A percentile compares a stretch with the other conserved stretches of the same genome.
Conservation (phyloP, 2,797 vertebrate species). For the Leptodactylus fallax region DNA sequence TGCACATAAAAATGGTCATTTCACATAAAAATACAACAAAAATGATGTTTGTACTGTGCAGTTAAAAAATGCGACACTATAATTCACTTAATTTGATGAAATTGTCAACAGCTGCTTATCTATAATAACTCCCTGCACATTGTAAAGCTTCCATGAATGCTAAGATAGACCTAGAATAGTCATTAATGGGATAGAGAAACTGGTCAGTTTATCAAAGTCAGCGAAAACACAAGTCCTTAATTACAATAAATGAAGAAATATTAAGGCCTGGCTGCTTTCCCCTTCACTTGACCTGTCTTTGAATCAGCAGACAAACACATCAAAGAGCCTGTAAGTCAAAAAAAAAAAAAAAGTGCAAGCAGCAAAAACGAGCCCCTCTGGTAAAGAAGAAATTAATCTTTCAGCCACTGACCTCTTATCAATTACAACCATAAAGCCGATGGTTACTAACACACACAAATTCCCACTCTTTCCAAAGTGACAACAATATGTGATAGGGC, state of each 20-base stretch:
- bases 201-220: slow-evolving; percentile 11
- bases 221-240: slow-evolving; percentile 79
- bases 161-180: background rate
- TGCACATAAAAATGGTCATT: background rate
- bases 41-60: no score
- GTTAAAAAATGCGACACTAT: background rate
- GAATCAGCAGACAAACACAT: slow-evolving; percentile 74
- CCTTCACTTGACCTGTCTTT: slow-evolving; percentile 67
- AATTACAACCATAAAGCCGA: slow-evolving; percentile 70
- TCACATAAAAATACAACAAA: background rate
- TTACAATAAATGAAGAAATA: slow-evolving; percentile 88
- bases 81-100: background rate
- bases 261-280: slow-evolving; percentile 73
- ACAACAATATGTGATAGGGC: background rate
- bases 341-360: slow-evolving; percentile 67
- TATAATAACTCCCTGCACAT: slow-evolving; percentile 49
- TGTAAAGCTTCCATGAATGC: background rate
- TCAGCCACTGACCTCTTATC: slow-evolving; percentile 69
- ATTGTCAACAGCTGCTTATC: slow-evolving; percentile 42
- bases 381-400: slow-evolving; percentile 68
- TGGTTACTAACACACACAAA: slow-evolving; percentile 7
- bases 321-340: slow-evolving; percentile 74
- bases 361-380: slow-evolving; percentile 46
- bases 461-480: background rate
- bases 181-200: slow-evolving; percentile 2